Percentiles rank a stretch among this genome's conserved stretches.
Evolutionary conservation across 2,797 vertebrate species (phyloP).

Genomic region (Lindbergichthys nudifrons): DNA sequence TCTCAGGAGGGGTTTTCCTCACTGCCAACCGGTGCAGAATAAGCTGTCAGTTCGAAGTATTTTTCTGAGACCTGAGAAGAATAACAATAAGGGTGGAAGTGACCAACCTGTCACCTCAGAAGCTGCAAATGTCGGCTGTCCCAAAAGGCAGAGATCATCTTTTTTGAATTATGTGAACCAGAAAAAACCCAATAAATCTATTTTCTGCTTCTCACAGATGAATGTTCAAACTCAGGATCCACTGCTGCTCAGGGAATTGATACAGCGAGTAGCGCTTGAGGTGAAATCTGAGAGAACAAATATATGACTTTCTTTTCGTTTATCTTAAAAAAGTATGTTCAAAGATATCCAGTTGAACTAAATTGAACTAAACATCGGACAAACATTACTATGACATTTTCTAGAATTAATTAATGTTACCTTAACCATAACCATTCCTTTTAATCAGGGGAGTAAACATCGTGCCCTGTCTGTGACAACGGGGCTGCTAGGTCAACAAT

Average conservation of each 20-base stretch:
- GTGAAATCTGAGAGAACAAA: constrained; percentile 7
- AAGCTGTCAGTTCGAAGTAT: background rate
- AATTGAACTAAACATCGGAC: background rate
- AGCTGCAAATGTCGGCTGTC: background rate
- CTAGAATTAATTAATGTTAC: background rate
- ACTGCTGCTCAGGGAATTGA: background rate
- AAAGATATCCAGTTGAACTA: too few species aligned
- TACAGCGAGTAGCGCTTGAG: background rate
- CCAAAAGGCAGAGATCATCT: background rate
- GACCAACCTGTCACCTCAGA: background rate
- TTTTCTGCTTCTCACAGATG: background rate
- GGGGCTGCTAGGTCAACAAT: too few species aligned
- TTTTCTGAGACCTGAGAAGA: background rate
- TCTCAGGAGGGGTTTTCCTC: background rate
- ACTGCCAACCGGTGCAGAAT: background rate
- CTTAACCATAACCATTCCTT: background rate
- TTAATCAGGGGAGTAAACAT: background rate
- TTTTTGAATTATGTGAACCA: constrained; percentile 1
- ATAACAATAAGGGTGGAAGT: background rate
- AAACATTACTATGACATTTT: background rate
- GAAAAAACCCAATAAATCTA: background rate
- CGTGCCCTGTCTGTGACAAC: background rate
- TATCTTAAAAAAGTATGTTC: background rate
- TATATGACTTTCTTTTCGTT: background rate
- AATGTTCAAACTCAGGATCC: background rate